A percentile compares a stretch with the other conserved stretches of the same genome.
Evolutionary conservation across 2,113 vertebrate genomes (phyloP).

Genomic region (Coryphaenoides rupestris): DNA sequence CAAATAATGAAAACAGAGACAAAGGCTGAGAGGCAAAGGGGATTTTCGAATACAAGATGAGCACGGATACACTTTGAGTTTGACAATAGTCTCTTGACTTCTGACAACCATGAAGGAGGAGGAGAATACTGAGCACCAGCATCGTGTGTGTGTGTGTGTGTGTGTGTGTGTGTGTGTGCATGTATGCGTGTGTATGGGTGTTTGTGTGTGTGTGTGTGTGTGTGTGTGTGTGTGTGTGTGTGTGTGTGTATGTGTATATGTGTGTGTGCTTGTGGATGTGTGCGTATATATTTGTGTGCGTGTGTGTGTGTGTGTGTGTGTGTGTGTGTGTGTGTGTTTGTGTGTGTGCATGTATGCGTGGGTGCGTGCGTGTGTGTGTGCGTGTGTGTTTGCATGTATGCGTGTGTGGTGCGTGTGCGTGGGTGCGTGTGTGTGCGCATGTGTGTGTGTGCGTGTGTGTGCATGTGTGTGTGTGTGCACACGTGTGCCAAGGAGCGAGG

Average conservation of each 20-base stretch:
- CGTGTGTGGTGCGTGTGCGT: too few relatives aligned
- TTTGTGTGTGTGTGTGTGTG: background rate
- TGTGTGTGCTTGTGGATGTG: too few relatives aligned
- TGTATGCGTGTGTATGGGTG: too few relatives aligned
- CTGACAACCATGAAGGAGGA: background rate
- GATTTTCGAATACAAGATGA: background rate
- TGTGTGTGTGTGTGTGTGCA: too few relatives aligned
- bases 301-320: background rate
- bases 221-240: constrained; percentile 11
- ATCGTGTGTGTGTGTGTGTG: constrained; percentile 10
- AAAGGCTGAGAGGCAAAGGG: background rate
- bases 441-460: constrained; percentile 10
- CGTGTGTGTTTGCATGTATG: background rate
- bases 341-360: too few relatives aligned
- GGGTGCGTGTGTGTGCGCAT: background rate
- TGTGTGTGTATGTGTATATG: too few relatives aligned
- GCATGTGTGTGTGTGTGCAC: background rate
- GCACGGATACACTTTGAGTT: background rate
- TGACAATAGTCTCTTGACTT: background rate
- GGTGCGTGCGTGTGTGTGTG: background rate
- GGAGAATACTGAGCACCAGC: constrained; percentile 8
- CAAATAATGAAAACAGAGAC: background rate
- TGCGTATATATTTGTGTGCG: constrained; percentile 5
- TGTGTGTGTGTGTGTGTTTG: constrained; percentile 10
- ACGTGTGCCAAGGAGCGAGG: constrained; percentile 13